phyloP scores from a whole-genome alignment of 2,113 vertebrate genomes.

The Urocitellus parryii region DNA sequence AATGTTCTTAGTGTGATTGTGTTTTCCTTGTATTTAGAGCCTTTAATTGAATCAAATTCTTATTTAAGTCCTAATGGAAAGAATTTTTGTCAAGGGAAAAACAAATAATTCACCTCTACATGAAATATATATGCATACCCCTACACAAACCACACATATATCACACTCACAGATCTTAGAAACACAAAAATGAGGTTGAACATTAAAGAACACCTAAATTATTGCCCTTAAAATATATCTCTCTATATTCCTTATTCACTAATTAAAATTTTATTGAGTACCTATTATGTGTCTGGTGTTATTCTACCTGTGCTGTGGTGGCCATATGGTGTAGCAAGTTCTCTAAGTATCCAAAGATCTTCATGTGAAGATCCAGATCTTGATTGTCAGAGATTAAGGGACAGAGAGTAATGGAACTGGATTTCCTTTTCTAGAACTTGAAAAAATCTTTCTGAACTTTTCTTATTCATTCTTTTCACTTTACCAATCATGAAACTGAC shows the following conservation, averaged over 20 bases:
- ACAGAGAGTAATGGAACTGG: neutral
- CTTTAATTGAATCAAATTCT: constrained; percentile 10
- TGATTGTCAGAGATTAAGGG: neutral
- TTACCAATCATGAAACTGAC: neutral
- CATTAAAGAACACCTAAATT: neutral
- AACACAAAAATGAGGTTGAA: neutral
- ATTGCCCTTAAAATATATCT: neutral
- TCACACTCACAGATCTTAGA: neutral
- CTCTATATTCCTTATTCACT: neutral
- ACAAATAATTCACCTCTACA: neutral
- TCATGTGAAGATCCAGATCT: neutral
- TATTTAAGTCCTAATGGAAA: neutral
- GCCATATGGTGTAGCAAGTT: neutral
- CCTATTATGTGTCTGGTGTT: neutral
- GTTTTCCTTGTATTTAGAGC: neutral
- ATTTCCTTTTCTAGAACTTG: neutral
- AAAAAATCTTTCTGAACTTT: neutral
- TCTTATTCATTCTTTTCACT: neutral
- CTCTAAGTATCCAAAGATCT: neutral
- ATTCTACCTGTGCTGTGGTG: neutral
- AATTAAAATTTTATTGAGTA: constrained; percentile 8
- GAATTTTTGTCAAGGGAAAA: constrained; percentile 9
- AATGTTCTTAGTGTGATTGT: neutral
- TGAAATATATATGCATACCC: neutral
- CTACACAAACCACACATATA: neutral